Evolutionary conservation across 2,797 vertebrate genomes (phyloP), one percentile per base, ranked within the genome.

Genomic region (Nannoperca obscura): DNA sequence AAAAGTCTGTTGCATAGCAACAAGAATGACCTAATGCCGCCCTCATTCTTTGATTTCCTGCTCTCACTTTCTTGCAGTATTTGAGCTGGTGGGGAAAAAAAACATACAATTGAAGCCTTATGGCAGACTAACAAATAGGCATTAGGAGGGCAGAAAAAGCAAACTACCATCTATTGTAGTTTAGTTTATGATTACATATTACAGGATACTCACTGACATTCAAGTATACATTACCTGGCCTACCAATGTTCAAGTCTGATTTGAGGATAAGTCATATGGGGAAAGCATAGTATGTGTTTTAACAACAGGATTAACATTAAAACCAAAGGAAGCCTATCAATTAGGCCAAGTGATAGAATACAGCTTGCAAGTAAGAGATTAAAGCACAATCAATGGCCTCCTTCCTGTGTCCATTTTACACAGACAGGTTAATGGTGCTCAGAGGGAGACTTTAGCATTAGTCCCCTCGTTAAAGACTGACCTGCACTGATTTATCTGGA

Each of bases 361-460:
- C 75, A 79, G 80, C 74, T 86, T 84, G 54, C 49, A 82, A 87
- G 79, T 81, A 76, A 91, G 77, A 87, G 87, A 94, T 91, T 89
- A 86, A 87, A 86, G 65, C 75, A 76, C 72, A 86, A 92, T 91
- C 87, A 85, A 88, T 91, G 87, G 71, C 77, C 81, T 89, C 74
- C 77, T 84, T 90, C 68, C 55, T 62, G 84, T 83, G 80, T 93
- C 88, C 87, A 92, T 91, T 92, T 91, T 87, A 81, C 79, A 73
- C 81, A 85, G 91, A 91, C 89, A 91, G 90, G 91, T 93, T 94
- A 93, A 93, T 91, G 92, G 86, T 85, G 88, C 93, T 91, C 55
- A 5, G 74, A 86, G 71, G 82, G 82, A 89, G 91, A 87, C 86
- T 88, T 84, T 71, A 90, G 85, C 82, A 81, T 92, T 91, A 87